Percentiles rank a stretch among this genome's conserved stretches.
These are phyloP conservation scores for Drosophila bocki DNA, from an alignment of 1,140 invertebrate species.

Conservation along the genomic window DNA sequence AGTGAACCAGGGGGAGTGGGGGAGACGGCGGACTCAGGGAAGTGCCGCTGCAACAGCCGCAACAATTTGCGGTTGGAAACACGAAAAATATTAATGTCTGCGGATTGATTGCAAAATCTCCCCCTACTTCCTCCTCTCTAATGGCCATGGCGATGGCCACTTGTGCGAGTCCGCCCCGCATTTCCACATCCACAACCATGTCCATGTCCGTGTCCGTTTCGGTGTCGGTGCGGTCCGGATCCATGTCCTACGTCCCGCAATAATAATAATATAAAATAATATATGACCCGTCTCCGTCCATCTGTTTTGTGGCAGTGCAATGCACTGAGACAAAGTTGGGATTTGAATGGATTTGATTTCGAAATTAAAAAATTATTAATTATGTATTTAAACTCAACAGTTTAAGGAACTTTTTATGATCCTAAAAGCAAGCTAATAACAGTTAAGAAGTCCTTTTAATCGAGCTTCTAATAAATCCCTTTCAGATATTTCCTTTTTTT, in stretches of 20 bases:
- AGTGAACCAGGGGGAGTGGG: not conserved
- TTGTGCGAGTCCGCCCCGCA: conserved; percentile 62
- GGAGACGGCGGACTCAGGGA: not conserved
- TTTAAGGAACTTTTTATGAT: not conserved
- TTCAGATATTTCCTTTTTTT: not conserved
- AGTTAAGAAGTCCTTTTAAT: not conserved
- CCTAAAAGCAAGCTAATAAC: not conserved
- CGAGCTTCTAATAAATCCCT: not conserved
- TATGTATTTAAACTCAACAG: not conserved
- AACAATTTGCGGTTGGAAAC: conserved; percentile 82
- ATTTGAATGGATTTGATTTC: not conserved
- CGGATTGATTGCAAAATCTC: conserved; percentile 75
- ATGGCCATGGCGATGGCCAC: conserved; percentile 51
- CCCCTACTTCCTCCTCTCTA: conserved; percentile 1
- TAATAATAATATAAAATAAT: conserved; percentile 81
- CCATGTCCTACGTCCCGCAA: conserved; percentile 50
- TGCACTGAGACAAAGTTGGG: conserved; percentile 6
- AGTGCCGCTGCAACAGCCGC: conserved; percentile 67
- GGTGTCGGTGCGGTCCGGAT: conserved; percentile 45
- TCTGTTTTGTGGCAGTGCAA: conserved; percentile 43
- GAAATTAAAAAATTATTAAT: too few species aligned
- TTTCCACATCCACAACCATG: conserved; percentile 15
- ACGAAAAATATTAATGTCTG: conserved; percentile 84
- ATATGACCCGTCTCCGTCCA: conserved; percentile 66
- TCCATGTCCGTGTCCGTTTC: conserved; percentile 40